Percentiles rank a stretch among this genome's conserved stretches.
phyloP scores from a whole-genome alignment of 2,888 invertebrate genomes.

The Capitulum mitella region DNA sequence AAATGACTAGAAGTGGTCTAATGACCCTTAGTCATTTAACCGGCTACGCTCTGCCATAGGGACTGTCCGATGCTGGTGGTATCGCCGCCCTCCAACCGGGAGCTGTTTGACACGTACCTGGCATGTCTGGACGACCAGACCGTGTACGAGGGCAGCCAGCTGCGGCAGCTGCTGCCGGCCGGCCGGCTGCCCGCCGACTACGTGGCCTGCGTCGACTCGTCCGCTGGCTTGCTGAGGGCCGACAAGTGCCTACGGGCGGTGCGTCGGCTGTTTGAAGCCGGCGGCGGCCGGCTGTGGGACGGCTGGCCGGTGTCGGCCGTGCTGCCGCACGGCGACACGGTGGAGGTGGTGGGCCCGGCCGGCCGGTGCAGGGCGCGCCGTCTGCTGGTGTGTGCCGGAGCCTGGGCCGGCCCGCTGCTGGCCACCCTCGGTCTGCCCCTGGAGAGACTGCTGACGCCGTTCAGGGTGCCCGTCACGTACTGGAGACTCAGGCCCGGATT shows the following conservation, averaged over 20 bases:
- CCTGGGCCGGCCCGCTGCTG: neutral
- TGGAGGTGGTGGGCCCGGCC: neutral
- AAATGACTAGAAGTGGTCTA: no score
- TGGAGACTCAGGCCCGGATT: neutral
- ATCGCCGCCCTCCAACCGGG: neutral
- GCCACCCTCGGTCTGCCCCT: neutral
- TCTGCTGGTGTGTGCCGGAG: neutral
- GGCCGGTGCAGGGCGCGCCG: neutral
- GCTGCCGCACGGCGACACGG: neutral
- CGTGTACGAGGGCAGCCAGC: neutral
- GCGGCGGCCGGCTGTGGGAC: neutral
- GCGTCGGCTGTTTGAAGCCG: neutral
- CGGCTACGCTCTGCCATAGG: neutral
- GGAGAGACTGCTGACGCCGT: neutral
- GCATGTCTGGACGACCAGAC: neutral
- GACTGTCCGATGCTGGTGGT: neutral
- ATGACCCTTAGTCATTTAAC: no score
- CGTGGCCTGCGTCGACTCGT: neutral
- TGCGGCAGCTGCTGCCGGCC: neutral
- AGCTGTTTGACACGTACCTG: neutral
- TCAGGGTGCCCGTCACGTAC: constrained; percentile 8
- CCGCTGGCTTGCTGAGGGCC: neutral
- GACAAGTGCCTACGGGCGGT: neutral
- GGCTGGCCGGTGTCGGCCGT: neutral
- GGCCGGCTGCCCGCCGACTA: neutral